Base-by-base conservation (phyloP, 2,113 vertebrate species). In the Onychostoma macrolepis region DNA sequence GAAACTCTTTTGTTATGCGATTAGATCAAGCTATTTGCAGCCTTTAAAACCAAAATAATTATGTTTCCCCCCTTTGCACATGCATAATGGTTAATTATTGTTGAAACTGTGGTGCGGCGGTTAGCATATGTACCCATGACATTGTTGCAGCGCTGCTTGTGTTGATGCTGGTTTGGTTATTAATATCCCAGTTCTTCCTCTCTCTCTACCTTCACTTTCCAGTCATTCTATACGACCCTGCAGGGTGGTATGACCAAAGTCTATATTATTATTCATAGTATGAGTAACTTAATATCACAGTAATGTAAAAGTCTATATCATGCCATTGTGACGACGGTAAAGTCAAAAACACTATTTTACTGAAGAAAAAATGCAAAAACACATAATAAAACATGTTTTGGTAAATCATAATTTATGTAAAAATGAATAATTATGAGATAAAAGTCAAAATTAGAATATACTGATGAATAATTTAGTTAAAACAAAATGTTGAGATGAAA, bases 181-280 rank as follows among this genome's bases (percentile, higher is more conserved):
- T 72, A 41, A 72, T 72, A 72, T 41, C 19, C 69, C 4, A 72
- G 10, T 24, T 72, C 19, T 72, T 72, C 36, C 4, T 72, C 10
- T 50, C 45, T 48, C 15, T 36, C 6, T 43, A 43, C 71, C 38
- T 76, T 24, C 24, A 75, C 38, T 75, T 75, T 78, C 28, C 17
- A 78, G 28, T 30, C 28, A 53, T 78, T 30, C 75, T 78, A 78
- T 78, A 78, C 8, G 28, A 78, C 50, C 43, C 74, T n/a, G 10
- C 38, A 74, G 33, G 19, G 9, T 11, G 26, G 63, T 65, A 74
- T 74, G 33, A 72, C 17, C 30, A 72, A 38, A 41, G 8, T 72
- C 36, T 72, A 38, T 10, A 9, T 72, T 10, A 58, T 58, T 58
- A 58, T 58, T n/a, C 17, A 33, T 30, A 33, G 13, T 21, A 72